These are phyloP conservation scores for Xanthia icteritia DNA, from an alignment of 2,888 invertebrate genomes.

Conservation along the genomic window DNA sequence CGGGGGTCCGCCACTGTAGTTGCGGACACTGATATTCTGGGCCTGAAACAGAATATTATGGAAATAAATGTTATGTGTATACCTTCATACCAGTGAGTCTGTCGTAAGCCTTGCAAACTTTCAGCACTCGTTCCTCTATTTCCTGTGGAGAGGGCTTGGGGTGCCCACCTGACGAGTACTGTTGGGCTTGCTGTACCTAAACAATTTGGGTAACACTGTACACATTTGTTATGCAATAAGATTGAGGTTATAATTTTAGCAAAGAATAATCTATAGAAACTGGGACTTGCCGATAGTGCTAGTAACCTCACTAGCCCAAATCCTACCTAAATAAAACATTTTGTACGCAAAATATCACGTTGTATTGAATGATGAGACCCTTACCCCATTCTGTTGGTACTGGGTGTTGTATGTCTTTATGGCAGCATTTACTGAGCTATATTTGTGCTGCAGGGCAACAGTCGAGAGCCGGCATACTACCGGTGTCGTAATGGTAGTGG, in stretches of 20 bases:
- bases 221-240: slow-evolving; percentile 89
- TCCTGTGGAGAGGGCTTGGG: slow-evolving; percentile 91
- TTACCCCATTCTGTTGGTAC: slow-evolving; percentile 83
- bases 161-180: slow-evolving; percentile 81
- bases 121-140: slow-evolving; percentile 95
- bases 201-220: slow-evolving; percentile 83
- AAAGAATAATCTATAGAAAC: slow-evolving; percentile 2
- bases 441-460: slow-evolving; percentile 84
- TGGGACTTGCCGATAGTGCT: background rate
- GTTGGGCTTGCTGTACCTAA: slow-evolving; percentile 84
- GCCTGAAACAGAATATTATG: slow-evolving; percentile 90
- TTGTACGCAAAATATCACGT: slow-evolving; percentile 60
- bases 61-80: slow-evolving; percentile 82
- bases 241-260: slow-evolving; percentile 83
- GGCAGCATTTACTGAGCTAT: slow-evolving; percentile 77
- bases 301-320: background rate
- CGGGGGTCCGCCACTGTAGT: slow-evolving; percentile 94
- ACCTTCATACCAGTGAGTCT: slow-evolving; percentile 97
- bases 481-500: slow-evolving; percentile 81
- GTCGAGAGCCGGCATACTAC: slow-evolving; percentile 86
- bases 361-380: slow-evolving; percentile 74
- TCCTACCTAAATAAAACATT: slow-evolving; percentile 13
- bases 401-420: slow-evolving; percentile 74
- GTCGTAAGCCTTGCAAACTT: slow-evolving; percentile 97
- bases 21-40: slow-evolving; percentile 92